Percentiles rank a stretch among this genome's conserved stretches.
Evolutionary conservation across 2,113 vertebrate genomes (phyloP).

Genomic region (Corydoras maculifer): DNA sequence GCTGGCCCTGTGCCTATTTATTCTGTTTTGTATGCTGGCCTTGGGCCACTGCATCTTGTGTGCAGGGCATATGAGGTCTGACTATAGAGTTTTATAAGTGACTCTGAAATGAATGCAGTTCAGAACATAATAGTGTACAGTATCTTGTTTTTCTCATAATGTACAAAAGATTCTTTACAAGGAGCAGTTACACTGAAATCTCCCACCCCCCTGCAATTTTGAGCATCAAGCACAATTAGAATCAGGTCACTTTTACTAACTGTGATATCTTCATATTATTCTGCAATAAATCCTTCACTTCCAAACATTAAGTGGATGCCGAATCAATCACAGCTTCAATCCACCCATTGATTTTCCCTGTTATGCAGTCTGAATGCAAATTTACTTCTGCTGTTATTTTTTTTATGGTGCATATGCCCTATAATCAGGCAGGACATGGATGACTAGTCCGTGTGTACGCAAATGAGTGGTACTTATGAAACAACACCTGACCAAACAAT

Average conservation of each 20-base stretch:
- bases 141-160: too few species aligned
- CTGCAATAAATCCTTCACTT: neutral
- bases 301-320: neutral
- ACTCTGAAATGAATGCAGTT: too few species aligned
- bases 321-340: neutral
- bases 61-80: neutral
- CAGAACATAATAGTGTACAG: too few species aligned
- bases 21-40: slow-evolving; percentile 25
- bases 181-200: too few species aligned
- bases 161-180: too few species aligned
- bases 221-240: too few species aligned
- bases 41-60: slow-evolving; percentile 22
- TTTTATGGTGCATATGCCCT: neutral
- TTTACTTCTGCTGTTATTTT: slow-evolving; percentile 29
- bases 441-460: slow-evolving; percentile 11
- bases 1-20: slow-evolving; percentile 34
- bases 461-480: slow-evolving; percentile 18
- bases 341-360: slow-evolving; percentile 23
- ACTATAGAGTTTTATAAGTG: too few species aligned
- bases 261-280: too few species aligned
- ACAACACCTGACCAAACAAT: slow-evolving; percentile 39
- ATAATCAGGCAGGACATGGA: slow-evolving; percentile 20
- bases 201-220: too few species aligned
- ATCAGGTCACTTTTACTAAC: too few species aligned
- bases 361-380: slow-evolving; percentile 18